These are phyloP conservation scores for Platycheirus albimanus DNA, from an alignment of 2,888 invertebrate genomes.

Conservation along the genomic window DNA sequence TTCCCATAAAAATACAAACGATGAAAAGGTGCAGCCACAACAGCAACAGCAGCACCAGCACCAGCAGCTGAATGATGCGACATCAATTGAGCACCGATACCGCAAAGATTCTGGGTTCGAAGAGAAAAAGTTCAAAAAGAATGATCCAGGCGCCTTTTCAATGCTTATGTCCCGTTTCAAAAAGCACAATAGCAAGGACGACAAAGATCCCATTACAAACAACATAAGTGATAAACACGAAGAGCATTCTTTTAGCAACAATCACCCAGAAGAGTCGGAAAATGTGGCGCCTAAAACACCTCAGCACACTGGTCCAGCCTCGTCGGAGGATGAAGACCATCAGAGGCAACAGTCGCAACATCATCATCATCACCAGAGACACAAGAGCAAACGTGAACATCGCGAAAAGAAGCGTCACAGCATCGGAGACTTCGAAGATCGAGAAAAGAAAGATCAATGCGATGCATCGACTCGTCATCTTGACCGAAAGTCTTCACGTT, in stretches of 20 bases:
- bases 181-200: conserved; percentile 76
- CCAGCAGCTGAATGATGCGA: conserved; percentile 53
- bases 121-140: conserved; percentile 79
- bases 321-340: conserved; percentile 74
- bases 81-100: conserved; percentile 79
- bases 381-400: conserved; percentile 80
- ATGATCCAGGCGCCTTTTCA: conserved; percentile 71
- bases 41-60: too few species aligned
- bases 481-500: conserved; percentile 78
- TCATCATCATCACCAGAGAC: conserved; percentile 78
- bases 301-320: conserved; percentile 54
- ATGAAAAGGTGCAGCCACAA: conserved; percentile 75
- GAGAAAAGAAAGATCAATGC: conserved; percentile 74
- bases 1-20: conserved; percentile 34
- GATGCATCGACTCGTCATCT: conserved; percentile 68
- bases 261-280: conserved; percentile 48
- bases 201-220: conserved; percentile 51
- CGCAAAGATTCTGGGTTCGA: conserved; percentile 76
- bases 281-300: conserved; percentile 60
- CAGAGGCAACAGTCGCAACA: conserved; percentile 48
- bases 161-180: conserved; percentile 66
- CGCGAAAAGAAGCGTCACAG: conserved; percentile 81
- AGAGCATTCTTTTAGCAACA: conserved; percentile 42
- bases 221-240: conserved; percentile 54
- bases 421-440: conserved; percentile 70